Evolutionary conservation across 2,113 vertebrate genomes (phyloP), one percentile per base, ranked within the genome.

Genomic region (Stigmatopora argus): DNA sequence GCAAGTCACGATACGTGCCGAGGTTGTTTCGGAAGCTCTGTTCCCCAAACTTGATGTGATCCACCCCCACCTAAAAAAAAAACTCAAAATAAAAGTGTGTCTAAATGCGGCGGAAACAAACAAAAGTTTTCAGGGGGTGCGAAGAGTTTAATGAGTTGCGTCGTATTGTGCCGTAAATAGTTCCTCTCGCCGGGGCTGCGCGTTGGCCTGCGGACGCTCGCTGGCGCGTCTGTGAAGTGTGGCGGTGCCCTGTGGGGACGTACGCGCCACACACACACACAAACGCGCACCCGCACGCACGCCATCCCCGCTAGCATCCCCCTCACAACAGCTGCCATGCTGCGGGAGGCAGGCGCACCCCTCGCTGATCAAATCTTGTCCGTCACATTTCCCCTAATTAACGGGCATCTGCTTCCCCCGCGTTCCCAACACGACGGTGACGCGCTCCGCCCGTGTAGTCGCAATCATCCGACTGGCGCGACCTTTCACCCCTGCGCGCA

Each of bases 381-480:
- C 97, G 90, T 96, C 96, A 95, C 96, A 92, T 95, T 94, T 97
- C 91, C 93, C 92, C 96, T 99, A 99, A 98, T 99, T 98, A 98
- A 94, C 89, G 91, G 96, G 96, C 96, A 98, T 98, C 96, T 98
- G 96, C 93, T 95, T 91, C 92, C 91, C 93, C 93, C 92, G 92
- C 93, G 92, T 89, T 89, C 85, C 82, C 83, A 77, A 83, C 83
- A 85, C 75, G 85, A 85, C 75, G 85, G 87, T 75, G 83, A 86
- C 86, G 77, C 81, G 75, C 71, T 83, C 70, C 77, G 71, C 71
- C 78, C 80, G 75, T 85, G 83, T 83, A 78, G 73, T 82, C 84
- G 80, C 78, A 82, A 83, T 86, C 86, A 88, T 85, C 81, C 84
- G 84, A 86, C 83, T 78, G 66, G 68, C 45, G 26, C 68, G 87